Evolutionary conservation across 2,797 vertebrate genomes (phyloP).

Genomic region (Tolypeutes matacus): DNA sequence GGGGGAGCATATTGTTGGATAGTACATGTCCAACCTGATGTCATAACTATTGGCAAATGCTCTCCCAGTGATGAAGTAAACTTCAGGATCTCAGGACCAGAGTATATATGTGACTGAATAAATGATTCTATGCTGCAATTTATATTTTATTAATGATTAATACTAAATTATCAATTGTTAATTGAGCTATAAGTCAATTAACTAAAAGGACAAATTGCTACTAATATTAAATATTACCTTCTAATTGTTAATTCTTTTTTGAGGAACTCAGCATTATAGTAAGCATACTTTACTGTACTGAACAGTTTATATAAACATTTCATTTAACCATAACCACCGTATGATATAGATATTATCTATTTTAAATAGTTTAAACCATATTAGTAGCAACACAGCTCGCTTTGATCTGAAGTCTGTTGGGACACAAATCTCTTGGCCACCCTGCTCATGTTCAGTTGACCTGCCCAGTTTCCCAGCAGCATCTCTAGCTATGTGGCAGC

Average conservation of each 20-base stretch:
- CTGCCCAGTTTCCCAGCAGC: background rate
- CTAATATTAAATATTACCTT: slow-evolving; percentile 10
- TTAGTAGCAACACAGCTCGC: background rate
- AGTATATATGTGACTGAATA: background rate
- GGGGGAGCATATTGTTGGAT: background rate
- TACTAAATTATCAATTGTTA: background rate
- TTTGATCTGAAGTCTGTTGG: background rate
- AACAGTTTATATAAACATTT: background rate
- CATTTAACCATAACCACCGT: background rate
- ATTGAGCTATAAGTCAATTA: background rate
- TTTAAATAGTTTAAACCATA: background rate
- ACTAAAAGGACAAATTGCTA: background rate
- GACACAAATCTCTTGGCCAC: background rate
- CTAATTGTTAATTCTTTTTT: background rate
- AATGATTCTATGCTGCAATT: background rate
- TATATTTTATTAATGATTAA: slow-evolving; percentile 33
- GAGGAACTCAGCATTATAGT: background rate
- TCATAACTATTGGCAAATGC: background rate
- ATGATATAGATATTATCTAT: background rate
- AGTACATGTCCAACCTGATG: background rate
- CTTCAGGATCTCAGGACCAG: background rate
- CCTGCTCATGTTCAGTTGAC: background rate
- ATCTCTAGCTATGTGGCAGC: background rate
- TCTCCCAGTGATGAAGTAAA: background rate
- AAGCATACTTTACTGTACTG: background rate